Conservation (phyloP, 2,113 vertebrate genomes). For the Bufo bufo region DNA sequence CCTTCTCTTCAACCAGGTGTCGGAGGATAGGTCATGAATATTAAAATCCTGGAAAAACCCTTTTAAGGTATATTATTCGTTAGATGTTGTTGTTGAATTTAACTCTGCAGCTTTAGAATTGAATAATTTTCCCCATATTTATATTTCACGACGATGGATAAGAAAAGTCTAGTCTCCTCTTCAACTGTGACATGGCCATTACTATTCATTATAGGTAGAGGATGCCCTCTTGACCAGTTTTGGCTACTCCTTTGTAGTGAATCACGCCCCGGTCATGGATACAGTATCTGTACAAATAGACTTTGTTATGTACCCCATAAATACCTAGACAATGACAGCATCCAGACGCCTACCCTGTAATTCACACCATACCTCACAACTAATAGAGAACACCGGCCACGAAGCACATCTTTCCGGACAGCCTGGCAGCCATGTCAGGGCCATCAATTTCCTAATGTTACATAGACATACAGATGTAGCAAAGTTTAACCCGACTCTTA, state of each 20-base stretch:
- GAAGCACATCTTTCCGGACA: slow-evolving; percentile 1
- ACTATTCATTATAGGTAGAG: not conserved
- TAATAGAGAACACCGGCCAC: slow-evolving; percentile 19
- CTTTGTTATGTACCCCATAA: slow-evolving; percentile 37
- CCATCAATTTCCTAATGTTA: not conserved
- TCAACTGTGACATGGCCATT: not conserved
- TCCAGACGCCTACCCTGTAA: slow-evolving; percentile 17
- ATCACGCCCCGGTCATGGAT: slow-evolving; percentile 24
- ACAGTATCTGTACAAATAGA: slow-evolving; percentile 51
- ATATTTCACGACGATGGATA: not conserved
- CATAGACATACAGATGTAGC: too few relatives aligned
- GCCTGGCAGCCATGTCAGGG: not conserved
- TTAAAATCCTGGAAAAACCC: too few relatives aligned
- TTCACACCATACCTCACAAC: slow-evolving; percentile 45
- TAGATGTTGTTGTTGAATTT: too few relatives aligned
- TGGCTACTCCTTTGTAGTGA: not conserved
- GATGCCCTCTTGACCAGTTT: not conserved
- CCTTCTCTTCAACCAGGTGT: too few relatives aligned
- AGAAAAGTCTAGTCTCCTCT: not conserved
- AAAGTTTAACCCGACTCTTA: too few relatives aligned
- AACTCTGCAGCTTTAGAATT: too few relatives aligned
- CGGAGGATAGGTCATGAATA: too few relatives aligned
- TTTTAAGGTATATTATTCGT: too few relatives aligned
- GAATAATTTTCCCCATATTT: too few relatives aligned
- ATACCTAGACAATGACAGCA: slow-evolving; percentile 52